Conservation (phyloP, 1,140 invertebrate species). For the Drosophila obscura region DNA sequence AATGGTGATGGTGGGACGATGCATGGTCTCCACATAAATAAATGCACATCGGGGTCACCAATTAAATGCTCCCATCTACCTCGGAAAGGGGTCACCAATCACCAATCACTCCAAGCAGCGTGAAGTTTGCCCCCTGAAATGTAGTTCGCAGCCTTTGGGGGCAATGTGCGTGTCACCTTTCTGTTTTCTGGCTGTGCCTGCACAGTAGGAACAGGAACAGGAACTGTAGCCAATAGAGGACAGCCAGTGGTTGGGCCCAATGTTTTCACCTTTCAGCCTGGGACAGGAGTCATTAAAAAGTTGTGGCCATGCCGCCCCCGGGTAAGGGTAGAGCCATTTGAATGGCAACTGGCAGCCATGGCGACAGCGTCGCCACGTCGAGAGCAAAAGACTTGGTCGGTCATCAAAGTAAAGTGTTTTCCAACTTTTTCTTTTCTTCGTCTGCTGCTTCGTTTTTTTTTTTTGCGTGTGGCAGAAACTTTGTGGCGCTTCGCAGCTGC, state of each 20-base stretch:
- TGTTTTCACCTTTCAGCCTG: constrained; percentile 20
- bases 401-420: constrained; percentile 66
- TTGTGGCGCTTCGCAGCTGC: constrained; percentile 59
- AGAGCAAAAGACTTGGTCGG: constrained; percentile 48
- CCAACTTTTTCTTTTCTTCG: constrained; percentile 41
- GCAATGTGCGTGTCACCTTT: constrained; percentile 1
- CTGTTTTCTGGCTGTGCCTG: not conserved
- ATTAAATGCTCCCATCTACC: too few relatives aligned
- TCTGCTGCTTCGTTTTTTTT: not conserved
- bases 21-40: too few relatives aligned
- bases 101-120: too few relatives aligned
- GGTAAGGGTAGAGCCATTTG: constrained; percentile 50
- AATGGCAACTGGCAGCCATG: constrained; percentile 51
- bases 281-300: constrained; percentile 50
- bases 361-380: constrained; percentile 40
- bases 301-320: constrained; percentile 29
- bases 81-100: too few relatives aligned
- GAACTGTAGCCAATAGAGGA: constrained; percentile 15
- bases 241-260: constrained; percentile 19
- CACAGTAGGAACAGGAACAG: too few relatives aligned
- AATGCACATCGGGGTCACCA: too few relatives aligned
- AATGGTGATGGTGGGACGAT: too few relatives aligned
- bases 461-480: constrained; percentile 38
- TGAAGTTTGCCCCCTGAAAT: too few relatives aligned
- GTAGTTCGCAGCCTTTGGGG: too few relatives aligned